Evolutionary conservation across 2,797 vertebrate genomes (phyloP).

Genomic region (Buphagus erythrorhynchus): DNA sequence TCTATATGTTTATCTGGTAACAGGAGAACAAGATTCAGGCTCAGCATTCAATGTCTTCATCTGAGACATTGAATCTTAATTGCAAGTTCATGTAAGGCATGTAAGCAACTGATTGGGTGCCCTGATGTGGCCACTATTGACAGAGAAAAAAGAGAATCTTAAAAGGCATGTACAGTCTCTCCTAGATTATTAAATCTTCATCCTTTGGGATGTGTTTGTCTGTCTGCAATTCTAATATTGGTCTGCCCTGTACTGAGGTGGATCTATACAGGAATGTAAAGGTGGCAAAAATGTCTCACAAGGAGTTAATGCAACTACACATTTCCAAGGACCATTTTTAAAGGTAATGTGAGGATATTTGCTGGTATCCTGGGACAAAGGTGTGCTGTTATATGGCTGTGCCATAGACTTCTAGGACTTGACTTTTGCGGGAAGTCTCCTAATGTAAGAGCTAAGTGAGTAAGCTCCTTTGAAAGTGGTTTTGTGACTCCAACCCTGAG

Average conservation of each 20-base stretch:
- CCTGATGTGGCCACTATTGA: background rate
- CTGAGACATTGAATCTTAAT: background rate
- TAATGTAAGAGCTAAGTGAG: background rate
- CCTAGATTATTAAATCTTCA: background rate
- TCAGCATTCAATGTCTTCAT: background rate
- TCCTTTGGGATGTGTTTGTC: background rate
- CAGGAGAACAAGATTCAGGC: background rate
- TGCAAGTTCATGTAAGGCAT: background rate
- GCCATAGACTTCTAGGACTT: background rate
- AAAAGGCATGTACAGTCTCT: background rate
- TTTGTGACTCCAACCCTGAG: background rate
- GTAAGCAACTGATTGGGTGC: background rate
- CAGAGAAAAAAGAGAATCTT: background rate
- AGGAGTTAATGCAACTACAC: background rate
- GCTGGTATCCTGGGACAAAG: background rate
- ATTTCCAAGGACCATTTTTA: background rate
- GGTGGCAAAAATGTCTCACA: background rate
- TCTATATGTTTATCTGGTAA: background rate
- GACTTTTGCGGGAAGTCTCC: background rate
- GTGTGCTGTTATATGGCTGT: background rate
- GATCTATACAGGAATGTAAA: background rate
- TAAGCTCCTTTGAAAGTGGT: background rate
- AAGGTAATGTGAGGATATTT: background rate
- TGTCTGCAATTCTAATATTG: background rate
- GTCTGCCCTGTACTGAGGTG: background rate